A percentile compares a stretch with the other conserved stretches of the same genome.
Conservation (phyloP, 2,888 invertebrate species). For the Pogonocherus hispidulus region DNA sequence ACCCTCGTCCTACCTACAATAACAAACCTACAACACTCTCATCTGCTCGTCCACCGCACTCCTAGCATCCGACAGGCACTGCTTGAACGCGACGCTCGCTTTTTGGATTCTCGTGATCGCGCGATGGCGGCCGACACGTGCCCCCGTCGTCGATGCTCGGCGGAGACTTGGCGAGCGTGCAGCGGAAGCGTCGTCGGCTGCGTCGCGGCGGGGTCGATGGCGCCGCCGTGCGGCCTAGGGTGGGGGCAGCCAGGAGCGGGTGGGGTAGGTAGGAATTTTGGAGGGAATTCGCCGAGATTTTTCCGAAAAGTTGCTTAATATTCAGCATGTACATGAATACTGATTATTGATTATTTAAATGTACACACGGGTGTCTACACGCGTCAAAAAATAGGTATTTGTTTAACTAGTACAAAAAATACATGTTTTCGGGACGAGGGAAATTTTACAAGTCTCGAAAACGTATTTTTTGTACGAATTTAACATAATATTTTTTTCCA, state of each 20-base stretch:
- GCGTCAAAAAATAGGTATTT: no score
- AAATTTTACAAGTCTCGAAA: no score
- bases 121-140: conserved; percentile 35
- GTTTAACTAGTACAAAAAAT: no score
- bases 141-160: conserved; percentile 38
- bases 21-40: background rate
- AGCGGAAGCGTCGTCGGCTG: conserved; percentile 57
- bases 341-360: no score
- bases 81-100: background rate
- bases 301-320: background rate
- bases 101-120: background rate
- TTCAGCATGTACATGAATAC: no score
- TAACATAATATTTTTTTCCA: no score
- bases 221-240: conserved; percentile 48
- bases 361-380: no score
- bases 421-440: no score
- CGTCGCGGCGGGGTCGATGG: conserved; percentile 43
- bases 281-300: conserved; percentile 6
- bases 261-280: background rate
- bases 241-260: conserved; percentile 23
- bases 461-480: no score
- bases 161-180: conserved; percentile 57
- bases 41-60: background rate
- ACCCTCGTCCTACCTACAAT: background rate
- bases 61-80: background rate